A percentile compares a stretch with the other conserved stretches of the same genome.
These are phyloP conservation scores for Papilio polyxenes DNA, from an alignment of 1,140 invertebrate species.

Conservation along the genomic window DNA sequence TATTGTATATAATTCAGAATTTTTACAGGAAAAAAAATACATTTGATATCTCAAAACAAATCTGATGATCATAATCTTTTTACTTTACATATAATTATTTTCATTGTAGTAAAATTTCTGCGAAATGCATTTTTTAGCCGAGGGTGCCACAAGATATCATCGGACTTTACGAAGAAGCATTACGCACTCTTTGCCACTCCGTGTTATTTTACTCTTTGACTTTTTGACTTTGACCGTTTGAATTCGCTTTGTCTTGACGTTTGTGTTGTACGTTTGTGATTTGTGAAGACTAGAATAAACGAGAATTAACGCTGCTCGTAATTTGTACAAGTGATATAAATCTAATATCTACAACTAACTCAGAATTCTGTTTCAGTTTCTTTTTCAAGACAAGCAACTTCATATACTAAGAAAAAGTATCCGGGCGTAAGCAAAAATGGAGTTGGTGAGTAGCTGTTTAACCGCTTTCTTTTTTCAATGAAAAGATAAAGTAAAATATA, in stretches of 20 bases:
- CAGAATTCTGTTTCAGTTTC: constrained; percentile 35
- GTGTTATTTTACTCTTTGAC: background rate
- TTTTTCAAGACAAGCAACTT: constrained; percentile 12
- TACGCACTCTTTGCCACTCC: background rate
- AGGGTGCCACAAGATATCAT: too few relatives aligned
- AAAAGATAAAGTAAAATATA: background rate
- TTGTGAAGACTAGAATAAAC: background rate
- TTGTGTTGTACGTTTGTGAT: background rate
- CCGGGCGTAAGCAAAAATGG: constrained; percentile 31
- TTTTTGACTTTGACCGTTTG: background rate
- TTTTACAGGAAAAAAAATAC: too few relatives aligned
- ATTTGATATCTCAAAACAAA: too few relatives aligned
- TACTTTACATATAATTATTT: too few relatives aligned
- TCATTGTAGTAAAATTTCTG: too few relatives aligned
- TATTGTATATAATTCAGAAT: too few relatives aligned
- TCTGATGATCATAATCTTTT: too few relatives aligned
- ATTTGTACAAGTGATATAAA: constrained; percentile 21
- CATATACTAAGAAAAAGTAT: constrained; percentile 22
- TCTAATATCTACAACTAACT: constrained; percentile 29
- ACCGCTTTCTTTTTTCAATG: background rate
- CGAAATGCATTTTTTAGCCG: too few relatives aligned
- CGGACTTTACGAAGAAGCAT: background rate
- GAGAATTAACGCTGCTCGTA: constrained; percentile 2
- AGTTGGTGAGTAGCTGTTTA: constrained; percentile 21
- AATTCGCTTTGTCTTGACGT: background rate